These are phyloP conservation scores for Drosophila trapezifrons DNA, from an alignment of 1,140 invertebrate species.

Conservation along the genomic window DNA sequence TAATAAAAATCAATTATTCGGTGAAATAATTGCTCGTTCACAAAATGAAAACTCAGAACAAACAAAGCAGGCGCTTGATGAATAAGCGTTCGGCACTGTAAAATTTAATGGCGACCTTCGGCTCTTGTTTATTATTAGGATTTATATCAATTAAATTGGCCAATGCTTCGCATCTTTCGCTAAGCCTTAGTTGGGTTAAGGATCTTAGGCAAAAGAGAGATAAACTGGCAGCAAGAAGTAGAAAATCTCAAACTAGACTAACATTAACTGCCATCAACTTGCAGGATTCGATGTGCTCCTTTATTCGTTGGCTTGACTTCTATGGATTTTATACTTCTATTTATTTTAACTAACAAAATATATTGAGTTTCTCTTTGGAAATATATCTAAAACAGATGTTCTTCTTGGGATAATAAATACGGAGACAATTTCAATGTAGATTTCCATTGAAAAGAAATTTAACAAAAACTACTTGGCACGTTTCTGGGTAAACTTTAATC, in stretches of 20 bases:
- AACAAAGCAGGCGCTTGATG: conserved; percentile 11
- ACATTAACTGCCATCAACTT: not conserved
- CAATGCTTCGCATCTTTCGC: not conserved
- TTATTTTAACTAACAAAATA: not conserved
- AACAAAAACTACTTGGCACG: too few species aligned
- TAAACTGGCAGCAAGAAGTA: not conserved
- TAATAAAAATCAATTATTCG: conserved; percentile 55
- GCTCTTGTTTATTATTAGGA: conserved; percentile 5
- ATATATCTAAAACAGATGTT: too few species aligned
- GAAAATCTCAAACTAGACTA: not conserved
- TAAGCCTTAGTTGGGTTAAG: not conserved
- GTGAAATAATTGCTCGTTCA: conserved; percentile 37
- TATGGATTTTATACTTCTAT: not conserved
- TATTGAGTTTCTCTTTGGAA: too few species aligned
- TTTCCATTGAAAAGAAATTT: not conserved
- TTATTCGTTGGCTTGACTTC: too few species aligned
- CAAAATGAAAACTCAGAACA: conserved; percentile 42
- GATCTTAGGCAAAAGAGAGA: not conserved
- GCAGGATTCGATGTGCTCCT: not conserved
- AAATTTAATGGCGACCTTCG: conserved; percentile 26
- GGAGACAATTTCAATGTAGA: not conserved
- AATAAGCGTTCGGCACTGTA: conserved; percentile 2
- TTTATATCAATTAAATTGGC: conserved; percentile 16
- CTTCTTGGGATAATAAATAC: not conserved
- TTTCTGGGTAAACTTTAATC: not conserved